Conservation (phyloP, 2,888 invertebrate genomes). For the Chymomyza fuscimana region DNA sequence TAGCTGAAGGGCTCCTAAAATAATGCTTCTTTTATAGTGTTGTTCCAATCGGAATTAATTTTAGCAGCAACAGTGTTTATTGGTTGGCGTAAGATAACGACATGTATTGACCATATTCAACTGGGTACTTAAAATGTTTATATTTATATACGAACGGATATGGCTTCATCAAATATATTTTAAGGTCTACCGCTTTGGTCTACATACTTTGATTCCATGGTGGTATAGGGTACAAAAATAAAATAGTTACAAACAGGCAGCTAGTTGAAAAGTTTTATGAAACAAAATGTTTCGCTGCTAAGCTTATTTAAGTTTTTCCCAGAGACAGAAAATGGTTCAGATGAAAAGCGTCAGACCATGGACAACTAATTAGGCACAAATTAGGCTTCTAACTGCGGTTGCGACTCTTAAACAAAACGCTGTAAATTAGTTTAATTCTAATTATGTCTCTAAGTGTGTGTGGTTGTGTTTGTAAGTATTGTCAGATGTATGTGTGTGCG, state of each 20-base stretch:
- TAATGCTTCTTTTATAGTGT: no score
- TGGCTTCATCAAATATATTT: no score
- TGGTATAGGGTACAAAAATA: background rate
- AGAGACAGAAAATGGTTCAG: background rate
- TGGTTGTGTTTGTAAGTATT: conserved; percentile 9
- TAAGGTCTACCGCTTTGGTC: no score
- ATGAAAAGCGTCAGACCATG: background rate
- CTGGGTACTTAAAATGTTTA: no score
- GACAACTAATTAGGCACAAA: conserved; percentile 47
- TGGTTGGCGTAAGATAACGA: no score
- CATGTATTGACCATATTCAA: no score
- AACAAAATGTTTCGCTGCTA: background rate
- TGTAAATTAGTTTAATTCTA: conserved; percentile 52
- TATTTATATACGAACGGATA: no score
- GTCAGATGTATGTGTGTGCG: conserved; percentile 20
- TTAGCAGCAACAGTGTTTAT: no score
- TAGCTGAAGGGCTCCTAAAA: no score
- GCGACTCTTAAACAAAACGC: conserved; percentile 5
- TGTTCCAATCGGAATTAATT: no score
- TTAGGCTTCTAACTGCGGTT: conserved; percentile 51
- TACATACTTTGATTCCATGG: no score
- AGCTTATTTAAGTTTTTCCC: background rate
- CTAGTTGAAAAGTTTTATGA: background rate
- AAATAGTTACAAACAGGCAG: background rate
- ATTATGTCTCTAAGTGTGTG: conserved; percentile 33